Evolutionary conservation across 2,797 vertebrate species (phyloP).

Genomic region (Sternotherus odoratus): DNA sequence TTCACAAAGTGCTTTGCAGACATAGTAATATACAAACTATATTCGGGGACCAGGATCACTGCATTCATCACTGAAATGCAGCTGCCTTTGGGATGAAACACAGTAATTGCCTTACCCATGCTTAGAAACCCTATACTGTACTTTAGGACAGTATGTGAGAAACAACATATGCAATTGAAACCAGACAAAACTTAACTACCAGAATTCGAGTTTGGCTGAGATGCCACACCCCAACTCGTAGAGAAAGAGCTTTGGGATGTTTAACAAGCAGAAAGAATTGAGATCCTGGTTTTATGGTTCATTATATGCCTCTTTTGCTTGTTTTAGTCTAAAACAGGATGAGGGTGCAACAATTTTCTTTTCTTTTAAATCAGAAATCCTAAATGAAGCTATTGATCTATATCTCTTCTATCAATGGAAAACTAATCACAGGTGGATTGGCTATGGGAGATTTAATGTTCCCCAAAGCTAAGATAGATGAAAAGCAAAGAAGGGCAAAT

Average conservation of each 20-base stretch:
- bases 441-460: neutral
- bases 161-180: slow-evolving; percentile 18
- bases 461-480: neutral
- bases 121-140: neutral
- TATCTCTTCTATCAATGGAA: slow-evolving; percentile 41
- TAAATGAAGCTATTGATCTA: neutral
- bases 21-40: neutral
- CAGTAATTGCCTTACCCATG: neutral
- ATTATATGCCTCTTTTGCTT: neutral
- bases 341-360: slow-evolving; percentile 56
- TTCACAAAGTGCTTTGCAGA: neutral
- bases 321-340: neutral
- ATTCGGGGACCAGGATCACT: neutral
- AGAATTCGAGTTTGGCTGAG: neutral
- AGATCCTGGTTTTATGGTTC: neutral
- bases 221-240: neutral
- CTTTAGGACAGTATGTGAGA: neutral
- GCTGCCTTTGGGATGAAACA: neutral
- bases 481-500: neutral
- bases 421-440: slow-evolving; percentile 20
- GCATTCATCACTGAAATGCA: neutral
- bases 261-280: neutral
- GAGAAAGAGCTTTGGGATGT: neutral
- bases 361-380: slow-evolving; percentile 59
- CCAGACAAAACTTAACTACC: neutral